Evolutionary conservation across 2,113 vertebrate genomes (phyloP).

Genomic region (Ochotona curzoniae): DNA sequence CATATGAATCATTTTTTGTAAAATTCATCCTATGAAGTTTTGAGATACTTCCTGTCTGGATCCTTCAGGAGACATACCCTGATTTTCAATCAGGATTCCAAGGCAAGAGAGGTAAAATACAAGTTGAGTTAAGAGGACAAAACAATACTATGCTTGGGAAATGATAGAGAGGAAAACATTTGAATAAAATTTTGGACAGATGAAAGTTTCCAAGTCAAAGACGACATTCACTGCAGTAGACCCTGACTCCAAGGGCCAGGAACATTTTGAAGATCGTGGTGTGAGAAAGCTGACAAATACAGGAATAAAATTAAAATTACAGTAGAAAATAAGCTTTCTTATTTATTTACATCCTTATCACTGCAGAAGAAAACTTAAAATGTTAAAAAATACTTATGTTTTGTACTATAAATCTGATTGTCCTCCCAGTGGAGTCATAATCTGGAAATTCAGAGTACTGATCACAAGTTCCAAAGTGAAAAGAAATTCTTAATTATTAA

Average conservation of each 20-base stretch:
- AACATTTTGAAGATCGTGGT: background rate
- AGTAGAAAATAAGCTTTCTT: no score
- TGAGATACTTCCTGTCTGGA: background rate
- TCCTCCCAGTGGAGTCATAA: no score
- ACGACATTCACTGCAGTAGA: background rate
- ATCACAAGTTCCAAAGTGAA: no score
- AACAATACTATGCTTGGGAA: background rate
- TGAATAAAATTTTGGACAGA: background rate
- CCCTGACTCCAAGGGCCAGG: background rate
- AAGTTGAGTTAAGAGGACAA: background rate
- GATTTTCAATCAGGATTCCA: background rate
- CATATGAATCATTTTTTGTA: background rate
- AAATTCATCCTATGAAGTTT: background rate
- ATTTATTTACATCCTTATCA: no score
- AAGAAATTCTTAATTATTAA: no score
- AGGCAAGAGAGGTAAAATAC: background rate
- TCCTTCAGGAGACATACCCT: background rate
- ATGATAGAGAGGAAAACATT: background rate
- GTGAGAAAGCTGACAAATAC: background rate
- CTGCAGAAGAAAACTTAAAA: no score
- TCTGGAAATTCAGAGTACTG: no score
- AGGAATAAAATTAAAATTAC: background rate
- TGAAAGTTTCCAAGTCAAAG: background rate
- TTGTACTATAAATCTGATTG: no score
- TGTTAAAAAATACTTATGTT: no score